Base-by-base conservation (phyloP, 2,888 invertebrate genomes). In the Gisinianus flammeolus region DNA sequence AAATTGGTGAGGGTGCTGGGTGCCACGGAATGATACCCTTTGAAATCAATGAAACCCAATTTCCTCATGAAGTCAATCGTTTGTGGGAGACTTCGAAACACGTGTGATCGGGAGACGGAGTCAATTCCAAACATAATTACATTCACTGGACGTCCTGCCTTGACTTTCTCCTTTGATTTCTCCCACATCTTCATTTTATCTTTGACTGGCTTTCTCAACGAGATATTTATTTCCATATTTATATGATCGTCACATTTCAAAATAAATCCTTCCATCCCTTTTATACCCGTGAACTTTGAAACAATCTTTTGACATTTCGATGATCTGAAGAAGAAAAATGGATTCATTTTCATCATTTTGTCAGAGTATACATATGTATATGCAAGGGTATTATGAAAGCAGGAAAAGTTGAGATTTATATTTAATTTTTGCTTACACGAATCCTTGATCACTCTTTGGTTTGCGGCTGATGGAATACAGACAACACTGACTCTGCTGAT, bases 21-120 rank as follows among this genome's bases (percentile, higher is more conserved):
- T 2, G 44, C 44, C 16, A 88, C 87, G 83, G 89, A 89, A 80
- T 86, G 87, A 86, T 93, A 95, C 0, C 93, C 95, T 82, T 91
- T 89, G 86, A 92, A 89, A 78, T 91, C 91, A 67, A 92, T 87
- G 90, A 93, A 94, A 76, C 89, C 91, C 77, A 91, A 90, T 24
- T 91, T 89, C 26, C 30, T 52, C 56, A 96, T 88, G 85, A 91
- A 91, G n/a, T 89, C 87, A 0, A 90, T 88, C 0, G 94, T 94
- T 85, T 90, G 89, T 0, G 92, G 92, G 91, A 95, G 91, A 19
- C 92, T 91, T 73, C 93, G 89, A 28, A 91, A 89, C 69, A 94
- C 90, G 86, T 95, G 93, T 52, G 93, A 88, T 76, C 94, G 88
- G 0, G 96, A 95, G 85, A 96, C 91, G 67, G 94, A 93, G 86